Conservation (phyloP, 1,140 invertebrate species). For the Bombus sylvicola region DNA sequence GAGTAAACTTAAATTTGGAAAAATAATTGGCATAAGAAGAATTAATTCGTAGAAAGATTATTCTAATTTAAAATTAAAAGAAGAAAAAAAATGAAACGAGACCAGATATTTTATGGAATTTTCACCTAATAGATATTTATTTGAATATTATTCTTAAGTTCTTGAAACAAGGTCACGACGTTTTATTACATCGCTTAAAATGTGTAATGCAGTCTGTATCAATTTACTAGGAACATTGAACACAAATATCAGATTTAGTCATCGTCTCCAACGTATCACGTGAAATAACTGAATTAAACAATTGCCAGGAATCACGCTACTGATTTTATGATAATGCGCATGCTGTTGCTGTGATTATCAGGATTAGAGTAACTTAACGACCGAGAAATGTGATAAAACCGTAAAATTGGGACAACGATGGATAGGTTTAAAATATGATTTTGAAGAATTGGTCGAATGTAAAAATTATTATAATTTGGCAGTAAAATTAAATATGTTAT, state of each 20-base stretch:
- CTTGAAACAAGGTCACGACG: not conserved
- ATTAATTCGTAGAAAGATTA: not conserved
- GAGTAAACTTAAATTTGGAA: not conserved
- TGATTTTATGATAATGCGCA: not conserved
- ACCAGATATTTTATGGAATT: not conserved
- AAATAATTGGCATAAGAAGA: not conserved
- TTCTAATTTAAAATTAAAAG: not conserved
- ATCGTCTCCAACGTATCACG: not conserved
- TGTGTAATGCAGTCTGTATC: not conserved
- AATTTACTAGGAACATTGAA: not conserved
- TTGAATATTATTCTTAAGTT: not conserved
- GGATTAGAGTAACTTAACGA: not conserved
- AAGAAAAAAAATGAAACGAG: not conserved
- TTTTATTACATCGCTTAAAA: not conserved
- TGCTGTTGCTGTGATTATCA: constrained; percentile 11
- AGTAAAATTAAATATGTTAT: not conserved
- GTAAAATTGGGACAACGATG: not conserved
- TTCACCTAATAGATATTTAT: not conserved
- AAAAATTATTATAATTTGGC: not conserved
- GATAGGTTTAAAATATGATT: not conserved
- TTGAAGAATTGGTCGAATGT: not conserved
- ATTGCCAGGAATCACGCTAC: constrained; percentile 14
- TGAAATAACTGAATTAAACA: not conserved
- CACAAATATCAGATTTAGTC: not conserved
- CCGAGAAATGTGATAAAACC: not conserved